phyloP scores from a whole-genome alignment of 1,140 invertebrate species.

The Protaetia brevitarsis region DNA sequence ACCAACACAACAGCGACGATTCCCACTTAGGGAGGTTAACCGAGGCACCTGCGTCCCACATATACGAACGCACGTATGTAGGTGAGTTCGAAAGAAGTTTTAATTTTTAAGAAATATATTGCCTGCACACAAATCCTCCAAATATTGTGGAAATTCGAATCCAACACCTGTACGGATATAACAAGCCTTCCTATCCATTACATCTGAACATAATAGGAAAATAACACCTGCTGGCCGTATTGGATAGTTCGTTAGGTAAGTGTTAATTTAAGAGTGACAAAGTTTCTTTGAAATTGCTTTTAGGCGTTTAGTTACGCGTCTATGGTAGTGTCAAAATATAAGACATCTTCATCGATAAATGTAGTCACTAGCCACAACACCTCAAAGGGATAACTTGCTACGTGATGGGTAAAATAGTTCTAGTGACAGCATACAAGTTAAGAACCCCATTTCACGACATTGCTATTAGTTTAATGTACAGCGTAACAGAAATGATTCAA shows the following conservation, averaged over 20 bases:
- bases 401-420: too few species aligned
- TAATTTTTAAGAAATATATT: slow-evolving; percentile 13
- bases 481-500: too few species aligned
- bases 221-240: background rate
- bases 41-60: background rate
- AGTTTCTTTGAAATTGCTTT: background rate
- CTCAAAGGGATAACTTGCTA: too few species aligned
- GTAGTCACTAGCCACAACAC: too few species aligned
- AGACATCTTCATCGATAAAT: too few species aligned
- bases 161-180: background rate
- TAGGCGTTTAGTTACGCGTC: background rate
- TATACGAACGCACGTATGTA: too few species aligned
- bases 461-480: too few species aligned
- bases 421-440: too few species aligned
- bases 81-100: slow-evolving; percentile 5
- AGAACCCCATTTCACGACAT: too few species aligned
- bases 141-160: slow-evolving; percentile 10
- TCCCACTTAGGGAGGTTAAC: background rate
- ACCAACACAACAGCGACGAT: background rate
- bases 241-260: background rate
- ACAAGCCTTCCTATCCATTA: background rate
- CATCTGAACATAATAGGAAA: background rate
- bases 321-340: background rate
- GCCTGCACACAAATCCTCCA: slow-evolving; percentile 6
- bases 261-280: slow-evolving; percentile 2